Evolutionary conservation across 1,140 invertebrate genomes (phyloP).

Genomic region (Diuraphis noxia): DNA sequence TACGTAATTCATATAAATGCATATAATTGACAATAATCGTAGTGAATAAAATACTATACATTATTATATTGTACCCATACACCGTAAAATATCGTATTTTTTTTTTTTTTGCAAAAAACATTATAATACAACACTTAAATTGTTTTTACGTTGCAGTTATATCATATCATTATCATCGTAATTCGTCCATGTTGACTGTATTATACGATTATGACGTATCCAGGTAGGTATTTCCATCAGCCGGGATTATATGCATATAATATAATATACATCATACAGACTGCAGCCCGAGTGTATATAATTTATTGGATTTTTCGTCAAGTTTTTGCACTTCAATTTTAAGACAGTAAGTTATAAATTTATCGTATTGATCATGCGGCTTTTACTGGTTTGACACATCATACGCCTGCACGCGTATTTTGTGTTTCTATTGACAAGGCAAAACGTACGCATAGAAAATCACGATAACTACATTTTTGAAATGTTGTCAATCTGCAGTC

Average conservation of each 20-base stretch:
- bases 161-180: background rate
- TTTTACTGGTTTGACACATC: background rate
- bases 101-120: background rate
- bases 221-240: background rate
- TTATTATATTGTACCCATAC: too few species aligned
- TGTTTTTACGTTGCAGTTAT: background rate
- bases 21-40: background rate
- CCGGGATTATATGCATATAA: background rate
- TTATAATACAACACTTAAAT: too few species aligned
- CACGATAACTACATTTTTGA: background rate
- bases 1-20: too few species aligned
- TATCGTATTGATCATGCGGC: background rate
- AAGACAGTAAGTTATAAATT: conserved; percentile 5
- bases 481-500: conserved; percentile 6
- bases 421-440: background rate
- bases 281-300: background rate
- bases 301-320: background rate
- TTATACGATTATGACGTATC: too few species aligned
- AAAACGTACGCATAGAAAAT: background rate
- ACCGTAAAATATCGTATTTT: background rate
- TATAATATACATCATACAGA: background rate
- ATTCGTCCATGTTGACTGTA: background rate
- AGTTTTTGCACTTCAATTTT: background rate
- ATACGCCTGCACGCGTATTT: background rate
- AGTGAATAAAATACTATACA: background rate